phyloP scores from a whole-genome alignment of 2,113 vertebrate species.

The Brachyhypopomus gauderio region DNA sequence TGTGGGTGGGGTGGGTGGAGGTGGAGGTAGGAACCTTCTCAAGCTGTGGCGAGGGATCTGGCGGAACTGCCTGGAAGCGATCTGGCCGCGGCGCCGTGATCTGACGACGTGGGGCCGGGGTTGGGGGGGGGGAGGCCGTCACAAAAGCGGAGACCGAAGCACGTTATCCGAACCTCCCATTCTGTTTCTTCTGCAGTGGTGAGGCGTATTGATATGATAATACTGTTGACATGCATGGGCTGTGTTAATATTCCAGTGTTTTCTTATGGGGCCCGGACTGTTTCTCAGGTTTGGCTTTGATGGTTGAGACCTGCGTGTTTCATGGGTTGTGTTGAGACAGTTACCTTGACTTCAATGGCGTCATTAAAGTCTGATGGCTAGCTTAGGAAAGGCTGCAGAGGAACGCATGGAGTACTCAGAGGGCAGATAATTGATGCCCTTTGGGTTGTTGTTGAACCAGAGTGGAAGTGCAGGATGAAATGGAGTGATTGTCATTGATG shows the following conservation, averaged over 20 bases:
- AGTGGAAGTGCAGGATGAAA: neutral
- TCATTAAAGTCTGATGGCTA: slow-evolving; percentile 36
- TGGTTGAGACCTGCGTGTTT: slow-evolving; percentile 24
- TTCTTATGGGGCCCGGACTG: slow-evolving; percentile 6
- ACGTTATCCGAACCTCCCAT: slow-evolving; percentile 5
- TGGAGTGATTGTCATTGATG: neutral
- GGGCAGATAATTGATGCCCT: slow-evolving; percentile 4
- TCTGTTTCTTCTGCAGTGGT: slow-evolving; percentile 36
- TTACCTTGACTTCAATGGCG: slow-evolving; percentile 49
- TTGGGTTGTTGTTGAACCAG: neutral
- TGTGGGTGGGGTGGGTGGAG: neutral
- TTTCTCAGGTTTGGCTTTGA: neutral
- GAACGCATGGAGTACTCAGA: neutral
- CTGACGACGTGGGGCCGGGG: neutral
- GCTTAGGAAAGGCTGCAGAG: neutral
- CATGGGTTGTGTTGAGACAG: neutral
- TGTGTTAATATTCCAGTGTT: slow-evolving; percentile 48
- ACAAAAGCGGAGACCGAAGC: slow-evolving; percentile 13
- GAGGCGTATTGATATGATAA: slow-evolving; percentile 49
- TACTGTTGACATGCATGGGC: slow-evolving; percentile 16
- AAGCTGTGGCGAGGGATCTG: neutral
- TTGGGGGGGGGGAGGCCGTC: neutral
- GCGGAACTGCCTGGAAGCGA: slow-evolving; percentile 16
- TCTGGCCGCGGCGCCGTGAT: slow-evolving; percentile 4
- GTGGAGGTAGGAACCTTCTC: slow-evolving; percentile 22